phyloP scores from a whole-genome alignment of 37 sponge, comb jelly and placozoan species.

The Chondrosia reniformis region DNA sequence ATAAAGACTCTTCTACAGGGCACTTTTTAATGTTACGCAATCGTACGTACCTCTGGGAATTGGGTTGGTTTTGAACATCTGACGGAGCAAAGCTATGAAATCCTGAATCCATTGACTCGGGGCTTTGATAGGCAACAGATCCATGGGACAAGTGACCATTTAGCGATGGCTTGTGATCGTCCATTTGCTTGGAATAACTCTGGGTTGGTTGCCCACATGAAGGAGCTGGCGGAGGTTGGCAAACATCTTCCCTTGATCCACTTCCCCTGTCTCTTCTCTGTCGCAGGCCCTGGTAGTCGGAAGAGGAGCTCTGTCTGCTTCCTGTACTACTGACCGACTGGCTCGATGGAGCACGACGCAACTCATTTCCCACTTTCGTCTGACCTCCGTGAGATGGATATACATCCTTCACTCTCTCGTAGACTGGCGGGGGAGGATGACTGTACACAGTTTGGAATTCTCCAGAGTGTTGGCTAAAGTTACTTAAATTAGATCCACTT shows the following conservation, averaged over 20 bases:
- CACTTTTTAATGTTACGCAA: no score
- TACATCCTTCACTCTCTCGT: slow-evolving; percentile 6
- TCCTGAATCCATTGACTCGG: slow-evolving; percentile 10
- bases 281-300: background rate
- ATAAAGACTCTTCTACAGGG: no score
- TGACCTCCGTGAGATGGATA: background rate
- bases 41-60: background rate
- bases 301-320: background rate
- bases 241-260: slow-evolving; percentile 8
- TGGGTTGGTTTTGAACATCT: background rate
- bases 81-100: slow-evolving; percentile 15
- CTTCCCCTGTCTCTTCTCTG: background rate
- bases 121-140: background rate
- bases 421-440: background rate
- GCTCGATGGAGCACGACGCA: background rate
- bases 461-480: background rate
- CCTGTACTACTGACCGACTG: slow-evolving; percentile 9
- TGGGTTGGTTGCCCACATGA: background rate
- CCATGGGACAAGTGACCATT: background rate
- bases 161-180: no score
- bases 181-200: background rate
- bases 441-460: no score
- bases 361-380: background rate
- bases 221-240: background rate
- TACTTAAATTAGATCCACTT: no score